Base-by-base conservation (phyloP, 2,113 vertebrate genomes). In the Myrmecophaga tridactyla region DNA sequence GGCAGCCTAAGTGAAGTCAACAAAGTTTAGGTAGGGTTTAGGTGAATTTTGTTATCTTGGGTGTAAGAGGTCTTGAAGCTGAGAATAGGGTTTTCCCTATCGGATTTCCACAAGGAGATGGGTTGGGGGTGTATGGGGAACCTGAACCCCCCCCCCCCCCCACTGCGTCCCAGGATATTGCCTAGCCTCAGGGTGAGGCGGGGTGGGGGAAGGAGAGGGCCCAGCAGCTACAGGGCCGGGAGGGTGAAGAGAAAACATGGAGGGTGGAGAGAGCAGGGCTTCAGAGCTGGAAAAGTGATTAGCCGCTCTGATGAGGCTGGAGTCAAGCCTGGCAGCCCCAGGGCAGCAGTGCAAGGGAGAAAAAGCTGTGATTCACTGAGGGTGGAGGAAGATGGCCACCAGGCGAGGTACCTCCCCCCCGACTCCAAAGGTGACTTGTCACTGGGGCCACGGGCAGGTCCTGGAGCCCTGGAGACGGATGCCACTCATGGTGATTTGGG, bases 271-370 rank as follows among this genome's bases (percentile, higher is more conserved):
- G 39, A 31, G 41, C 2, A 43, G 63, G 76, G 39, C 78, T n/a
- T 84, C 46, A 27, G 85, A 91, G 96, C 95, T 98, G 97, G 97
- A 96, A 98, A 97, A 97, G 96, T 95, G 96, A 97, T 98, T 84
- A 97, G 97, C 86, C 85, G 94, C 93, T 95, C 83, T 87, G 86
- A 92, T 48, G 96, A 96, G 51, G 82, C n/a, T 88, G 95, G 92
- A 96, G 91, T 94, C 18, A 3, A 17, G 94, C 97, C 95, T 96
- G 95, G 96, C 72, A 95, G 92, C 95, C 94, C 34, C 29, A 0
- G 31, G 96, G 96, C 93, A 62, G 90, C 84, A 88, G 53, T 18
- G 53, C 72, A 51, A 70, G 96, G 88, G 93, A 95, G 95, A 94
- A 89, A 94, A 97, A 88, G 94, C 96, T 62, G 67, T 5, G 82